Base-by-base conservation (phyloP, 2,113 vertebrate genomes). In the Arothron firmamentum region DNA sequence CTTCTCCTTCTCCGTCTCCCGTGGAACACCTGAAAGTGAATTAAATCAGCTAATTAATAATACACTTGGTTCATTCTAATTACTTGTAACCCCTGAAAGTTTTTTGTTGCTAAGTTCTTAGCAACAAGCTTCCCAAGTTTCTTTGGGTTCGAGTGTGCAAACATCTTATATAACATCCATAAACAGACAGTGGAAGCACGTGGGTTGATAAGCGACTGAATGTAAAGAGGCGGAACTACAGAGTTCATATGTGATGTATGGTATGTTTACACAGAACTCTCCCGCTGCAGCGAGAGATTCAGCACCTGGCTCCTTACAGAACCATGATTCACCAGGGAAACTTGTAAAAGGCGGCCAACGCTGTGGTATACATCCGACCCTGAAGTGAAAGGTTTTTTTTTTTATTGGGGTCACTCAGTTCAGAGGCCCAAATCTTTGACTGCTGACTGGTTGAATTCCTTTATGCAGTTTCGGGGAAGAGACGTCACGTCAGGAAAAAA, bases 1-100 rank as follows among this genome's bases (percentile, higher is more conserved):
- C 68, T 92, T 95, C 56, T 99, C 97, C 79, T 90, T 85, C 20
- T 93, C 88, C 0, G 93, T 96, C 82, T 95, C 93, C 74, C 96
- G 91, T 67, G 90, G 90, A 75, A 98, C 72, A 0, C 95, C 97
- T 99, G 68, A 1, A 25, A 28, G 23, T 1, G 15, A 47, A 47
- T n/a, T 5, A 16, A 47, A n/a, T 47, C 15, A 47, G 45, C 45
- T 16, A 2, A 47, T 47, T 16, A 47, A 47, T n/a, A 47, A 47
- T n/a, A 17, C 4, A 28, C 25, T 7, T 28, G 25, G 25, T 28
- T 28, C 25, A 7, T 28, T 28, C 25, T 28, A 5, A 28, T 5
- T 28, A 28, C 5, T 28, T 28, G 25, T 28, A 28, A 28, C 25
- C 25, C 3, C 4, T 20, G 66, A 65, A 77, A 74, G 28, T 71